These are phyloP conservation scores for Staurois parvus DNA, from an alignment of 2,797 vertebrate species.

Conservation along the genomic window DNA sequence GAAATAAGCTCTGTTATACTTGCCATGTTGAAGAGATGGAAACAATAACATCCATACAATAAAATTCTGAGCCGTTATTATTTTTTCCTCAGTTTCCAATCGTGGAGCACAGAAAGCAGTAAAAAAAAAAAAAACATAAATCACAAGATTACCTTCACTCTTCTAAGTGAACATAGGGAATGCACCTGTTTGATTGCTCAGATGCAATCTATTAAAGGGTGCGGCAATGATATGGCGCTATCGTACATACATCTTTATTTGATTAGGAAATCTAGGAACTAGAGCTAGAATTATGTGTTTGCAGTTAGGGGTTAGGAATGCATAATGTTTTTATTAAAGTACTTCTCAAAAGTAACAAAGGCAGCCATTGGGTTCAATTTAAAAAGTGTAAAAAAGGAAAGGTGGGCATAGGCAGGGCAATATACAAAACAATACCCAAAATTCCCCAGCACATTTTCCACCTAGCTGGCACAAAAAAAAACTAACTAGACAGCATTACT, in stretches of 20 bases:
- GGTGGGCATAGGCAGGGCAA: no score
- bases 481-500: no score
- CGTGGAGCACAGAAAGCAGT: background rate
- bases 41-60: conserved; percentile 4
- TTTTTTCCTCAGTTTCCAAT: conserved; percentile 7
- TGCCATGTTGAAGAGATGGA: background rate
- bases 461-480: no score
- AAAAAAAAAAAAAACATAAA: conserved; percentile 16
- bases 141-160: conserved; percentile 23
- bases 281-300: background rate
- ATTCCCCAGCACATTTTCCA: no score
- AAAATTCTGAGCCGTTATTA: conserved; percentile 23
- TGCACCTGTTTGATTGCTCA: conserved; percentile 39
- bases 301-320: conserved; percentile 17
- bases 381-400: no score
- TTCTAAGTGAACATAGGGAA: conserved; percentile 17
- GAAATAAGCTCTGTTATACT: conserved; percentile 25
- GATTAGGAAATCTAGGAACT: conserved; percentile 18
- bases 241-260: conserved; percentile 34
- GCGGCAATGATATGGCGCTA: conserved; percentile 33
- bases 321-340: conserved; percentile 17
- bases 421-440: no score
- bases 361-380: no score
- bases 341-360: no score
- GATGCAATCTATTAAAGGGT: conserved; percentile 41